Evolutionary conservation across 2,888 invertebrate species (phyloP).

Genomic region (Mermis nigrescens): DNA sequence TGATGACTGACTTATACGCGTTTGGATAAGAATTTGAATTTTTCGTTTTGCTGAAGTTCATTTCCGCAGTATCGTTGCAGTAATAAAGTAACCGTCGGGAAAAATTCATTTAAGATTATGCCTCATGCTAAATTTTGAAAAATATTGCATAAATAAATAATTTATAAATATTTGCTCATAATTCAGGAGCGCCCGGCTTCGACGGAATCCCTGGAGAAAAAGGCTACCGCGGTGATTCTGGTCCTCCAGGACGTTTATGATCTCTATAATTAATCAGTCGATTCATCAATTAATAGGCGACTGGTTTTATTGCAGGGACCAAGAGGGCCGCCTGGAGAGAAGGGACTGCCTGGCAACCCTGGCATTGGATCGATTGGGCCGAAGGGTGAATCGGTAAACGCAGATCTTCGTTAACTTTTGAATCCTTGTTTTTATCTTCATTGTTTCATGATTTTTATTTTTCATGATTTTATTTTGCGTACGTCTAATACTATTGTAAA

Average conservation of each 20-base stretch:
- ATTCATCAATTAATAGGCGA: too few species aligned
- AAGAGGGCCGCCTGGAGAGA: constrained; percentile 29
- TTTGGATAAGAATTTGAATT: too few species aligned
- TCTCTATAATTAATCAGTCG: neutral
- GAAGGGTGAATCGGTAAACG: constrained; percentile 32
- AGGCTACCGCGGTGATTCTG: constrained; percentile 30
- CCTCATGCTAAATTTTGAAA: too few species aligned
- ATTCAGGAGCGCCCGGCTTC: constrained; percentile 26
- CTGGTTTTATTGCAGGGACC: constrained; percentile 23
- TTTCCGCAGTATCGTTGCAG: too few species aligned
- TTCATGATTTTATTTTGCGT: neutral
- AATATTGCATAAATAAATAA: neutral
- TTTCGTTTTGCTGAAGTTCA: too few species aligned
- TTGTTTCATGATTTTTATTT: too few species aligned
- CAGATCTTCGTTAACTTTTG: too few species aligned
- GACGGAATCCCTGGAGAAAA: constrained; percentile 32
- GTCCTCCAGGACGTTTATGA: constrained; percentile 20
- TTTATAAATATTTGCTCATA: neutral
- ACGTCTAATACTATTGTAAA: constrained; percentile 8
- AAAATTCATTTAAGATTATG: too few species aligned
- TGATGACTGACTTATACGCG: too few species aligned
- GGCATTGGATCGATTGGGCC: constrained; percentile 32
- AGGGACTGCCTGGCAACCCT: constrained; percentile 28
- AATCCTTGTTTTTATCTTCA: too few species aligned
- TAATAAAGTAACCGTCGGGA: too few species aligned